A percentile compares a stretch with the other conserved stretches of the same genome.
These are phyloP conservation scores for Micromys minutus DNA, from an alignment of 2,113 vertebrate genomes.

Conservation along the genomic window DNA sequence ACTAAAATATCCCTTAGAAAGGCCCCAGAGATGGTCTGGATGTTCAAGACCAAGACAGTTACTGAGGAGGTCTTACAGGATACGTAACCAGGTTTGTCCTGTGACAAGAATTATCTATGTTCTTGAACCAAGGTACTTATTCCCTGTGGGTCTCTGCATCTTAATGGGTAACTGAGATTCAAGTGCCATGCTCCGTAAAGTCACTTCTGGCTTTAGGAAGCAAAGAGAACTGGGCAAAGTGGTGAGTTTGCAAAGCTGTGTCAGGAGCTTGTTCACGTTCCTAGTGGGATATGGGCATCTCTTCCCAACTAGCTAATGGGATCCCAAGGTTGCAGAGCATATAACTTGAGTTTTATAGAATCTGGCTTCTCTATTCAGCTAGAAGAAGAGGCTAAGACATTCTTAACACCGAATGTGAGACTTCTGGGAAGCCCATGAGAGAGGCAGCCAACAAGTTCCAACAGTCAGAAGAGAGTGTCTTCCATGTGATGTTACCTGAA, in stretches of 20 bases:
- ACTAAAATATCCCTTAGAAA: not conserved
- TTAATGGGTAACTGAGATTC: not conserved
- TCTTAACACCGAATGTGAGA: not conserved
- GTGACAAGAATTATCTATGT: not conserved
- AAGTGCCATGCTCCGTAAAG: accelerated
- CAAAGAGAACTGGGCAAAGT: not conserved
- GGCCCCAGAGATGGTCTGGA: not conserved
- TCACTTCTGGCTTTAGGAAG: not conserved
- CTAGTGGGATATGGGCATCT: accelerated
- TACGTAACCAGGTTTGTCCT: accelerated
- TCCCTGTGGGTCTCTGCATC: not conserved
- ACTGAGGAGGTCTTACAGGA: not conserved
- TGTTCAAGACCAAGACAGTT: accelerated
- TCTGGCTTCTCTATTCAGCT: accelerated
- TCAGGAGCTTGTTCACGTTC: accelerated
- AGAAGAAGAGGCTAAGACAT: not conserved
- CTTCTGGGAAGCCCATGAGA: accelerated
- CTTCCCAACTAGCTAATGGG: not conserved
- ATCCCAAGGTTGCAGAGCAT: not conserved
- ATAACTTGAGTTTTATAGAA: not conserved
- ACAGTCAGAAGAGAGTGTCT: accelerated
- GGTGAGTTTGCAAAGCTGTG: not conserved
- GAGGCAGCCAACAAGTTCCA: not conserved
- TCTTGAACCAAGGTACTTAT: not conserved
- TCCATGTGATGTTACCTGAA: not conserved